Percentiles rank a stretch among this genome's conserved stretches.
Evolutionary conservation across 2,797 vertebrate species (phyloP).

Genomic region (Clarias fuscus): DNA sequence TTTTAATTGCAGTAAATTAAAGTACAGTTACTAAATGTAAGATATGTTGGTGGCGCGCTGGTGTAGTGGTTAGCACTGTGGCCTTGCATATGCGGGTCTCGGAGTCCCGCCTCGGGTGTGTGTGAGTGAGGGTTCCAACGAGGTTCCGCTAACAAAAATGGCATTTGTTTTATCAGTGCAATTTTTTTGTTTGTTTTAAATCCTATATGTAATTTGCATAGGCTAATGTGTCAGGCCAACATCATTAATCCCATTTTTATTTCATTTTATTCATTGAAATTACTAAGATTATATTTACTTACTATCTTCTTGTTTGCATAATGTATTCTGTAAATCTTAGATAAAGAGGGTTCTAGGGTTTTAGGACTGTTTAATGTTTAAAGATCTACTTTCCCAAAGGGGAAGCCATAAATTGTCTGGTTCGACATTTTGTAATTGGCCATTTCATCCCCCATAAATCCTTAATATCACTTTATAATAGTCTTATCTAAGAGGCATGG

Average conservation of each 20-base stretch:
- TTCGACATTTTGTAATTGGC: background rate
- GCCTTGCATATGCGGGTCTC: too few relatives aligned
- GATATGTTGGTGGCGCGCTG: background rate
- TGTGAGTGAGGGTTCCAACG: background rate
- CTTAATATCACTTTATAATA: conserved; percentile 5
- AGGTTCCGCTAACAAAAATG: background rate
- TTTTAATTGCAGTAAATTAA: background rate
- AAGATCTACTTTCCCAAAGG: background rate
- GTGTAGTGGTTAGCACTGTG: background rate
- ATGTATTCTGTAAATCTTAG: background rate
- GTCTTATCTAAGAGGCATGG: conserved; percentile 3
- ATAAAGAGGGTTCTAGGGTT: background rate
- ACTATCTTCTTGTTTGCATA: background rate
- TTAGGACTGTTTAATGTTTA: background rate
- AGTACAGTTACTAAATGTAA: background rate
- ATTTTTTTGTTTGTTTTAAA: background rate
- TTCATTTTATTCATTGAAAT: background rate
- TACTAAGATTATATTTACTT: background rate
- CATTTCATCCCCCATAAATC: conserved; percentile 5
- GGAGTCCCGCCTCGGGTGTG: too few relatives aligned
- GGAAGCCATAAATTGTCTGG: background rate
- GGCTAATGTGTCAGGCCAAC: background rate
- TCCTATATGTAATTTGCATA: background rate
- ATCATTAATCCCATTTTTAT: background rate
- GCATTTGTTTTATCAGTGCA: background rate